Base-by-base conservation (phyloP, 1,140 invertebrate genomes). In the Drosophila orosa region DNA sequence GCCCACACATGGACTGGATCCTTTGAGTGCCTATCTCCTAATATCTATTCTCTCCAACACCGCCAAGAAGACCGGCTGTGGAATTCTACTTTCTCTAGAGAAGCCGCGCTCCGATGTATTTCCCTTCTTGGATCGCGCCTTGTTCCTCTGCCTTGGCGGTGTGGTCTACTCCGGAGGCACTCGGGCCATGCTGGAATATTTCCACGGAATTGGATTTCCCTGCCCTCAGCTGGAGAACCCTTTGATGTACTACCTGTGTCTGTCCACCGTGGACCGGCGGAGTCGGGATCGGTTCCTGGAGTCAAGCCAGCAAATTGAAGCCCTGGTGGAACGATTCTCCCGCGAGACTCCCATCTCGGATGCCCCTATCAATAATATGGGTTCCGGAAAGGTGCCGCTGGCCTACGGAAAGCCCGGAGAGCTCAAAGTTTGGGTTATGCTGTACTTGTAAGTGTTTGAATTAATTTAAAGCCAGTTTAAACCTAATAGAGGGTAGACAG, bases 221-320 rank as follows among this genome's bases (percentile, higher is more conserved):
- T 98, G 97, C 92, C 97, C 97, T 1, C 96, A 98, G 91, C 92
- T 98, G 44, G 97, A 98, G 91, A 98, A 98, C 92, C 97, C 97
- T 0, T 92, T 98, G 0, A 98, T 98, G 97, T 98, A 98, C 92
- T 98, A 98, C 91, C 92, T 98, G 45, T 98, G 97, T 89, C 92
- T 98, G 52, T 97, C 97, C 25, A 98, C 97, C 0, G 97, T 98
- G 13, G 97, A 98, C 92, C 72, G 79, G 3, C 84, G 91, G 9
- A 92, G 91, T 39, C 94, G 97, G 25, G 97, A 98, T 92, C 93
- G 97, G 13, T 98, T 98, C 90, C 93, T 98, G 10, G 97, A 98
- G 91, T 98, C 97, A 0, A 98, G 97, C 86, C 96, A 97, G 67
- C 97, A 98, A 92, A 98, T 98, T 77, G 96, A 97, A 7, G 96